Evolutionary conservation across 2,888 invertebrate species (phyloP), one percentile per base, ranked within the genome.

Genomic region (Panzeria rudis): DNA sequence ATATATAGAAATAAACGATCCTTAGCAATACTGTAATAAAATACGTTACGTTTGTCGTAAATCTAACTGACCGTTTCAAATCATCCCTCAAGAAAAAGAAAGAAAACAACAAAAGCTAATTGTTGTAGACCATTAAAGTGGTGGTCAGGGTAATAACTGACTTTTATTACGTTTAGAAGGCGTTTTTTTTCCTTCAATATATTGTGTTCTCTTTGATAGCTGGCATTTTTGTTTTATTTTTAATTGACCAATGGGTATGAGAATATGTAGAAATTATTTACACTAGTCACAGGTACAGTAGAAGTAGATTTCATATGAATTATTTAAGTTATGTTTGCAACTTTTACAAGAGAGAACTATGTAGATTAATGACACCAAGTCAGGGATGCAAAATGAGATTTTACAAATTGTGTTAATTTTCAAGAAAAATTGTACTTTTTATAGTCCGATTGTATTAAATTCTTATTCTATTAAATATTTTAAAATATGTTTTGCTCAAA

Each of bases 1-100:
- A 13, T 32, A 15, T 23, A 50, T 13, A 38, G 38, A 32, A 73
- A 17, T 52, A 47, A 68, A 44, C 61, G 84, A 84, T 84, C 84
- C 50, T 72, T 76, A 11, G n/a, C 17, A 29, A 44, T 29, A 11
- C 29, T 2, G 13, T 7, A 0, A 61, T 9, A 56, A 29, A 81
- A 38, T 17, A n/a, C 35, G 35, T 81, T 69, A 52, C 32, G 25
- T 9, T 20, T 56, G n/a, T 59, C 32, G 0, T 15, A 38, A 62
- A 7, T 15, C 29, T 38, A 81, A 84, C 80, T 85, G 85, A 85
- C 85, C 85, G 64, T 69, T 75, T 54, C 52, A 29, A 75, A 82
- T 44, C 82, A 76, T 47, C 82, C 82, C 82, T 64, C 41, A 64
- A 32, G 29, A 50, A 44, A 0, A 35, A 35, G 4, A 44, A n/a